A percentile compares a stretch with the other conserved stretches of the same genome.
These are phyloP conservation scores for Spongilla lacustris DNA, from an alignment of 37 sponge, comb jelly and placozoan species.

Conservation along the genomic window DNA sequence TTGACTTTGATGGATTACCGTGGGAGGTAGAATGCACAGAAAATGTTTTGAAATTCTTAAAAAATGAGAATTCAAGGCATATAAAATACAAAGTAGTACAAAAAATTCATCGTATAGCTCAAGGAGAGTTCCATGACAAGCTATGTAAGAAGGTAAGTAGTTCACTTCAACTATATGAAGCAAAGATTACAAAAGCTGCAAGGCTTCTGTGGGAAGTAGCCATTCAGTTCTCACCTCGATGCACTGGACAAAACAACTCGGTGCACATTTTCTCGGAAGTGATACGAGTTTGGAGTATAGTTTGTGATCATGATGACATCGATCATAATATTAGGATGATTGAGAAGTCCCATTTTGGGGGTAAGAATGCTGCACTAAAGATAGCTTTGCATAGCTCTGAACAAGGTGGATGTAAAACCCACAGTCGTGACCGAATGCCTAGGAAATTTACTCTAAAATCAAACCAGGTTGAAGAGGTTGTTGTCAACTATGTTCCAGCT, in stretches of 20 bases:
- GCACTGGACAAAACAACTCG: not conserved
- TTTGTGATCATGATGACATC: slow-evolving; percentile 60
- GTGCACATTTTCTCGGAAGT: slow-evolving; percentile 62
- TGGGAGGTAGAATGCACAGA: slow-evolving; percentile 80
- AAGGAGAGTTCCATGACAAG: slow-evolving; percentile 39
- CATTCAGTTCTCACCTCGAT: slow-evolving; percentile 54
- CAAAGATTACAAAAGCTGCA: slow-evolving; percentile 40
- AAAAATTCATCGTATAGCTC: slow-evolving; percentile 44
- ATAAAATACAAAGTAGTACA: not conserved
- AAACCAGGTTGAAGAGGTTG: not conserved
- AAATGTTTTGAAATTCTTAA: slow-evolving; percentile 51
- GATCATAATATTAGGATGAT: slow-evolving; percentile 29
- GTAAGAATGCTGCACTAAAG: not conserved
- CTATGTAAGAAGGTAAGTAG: slow-evolving; percentile 32
- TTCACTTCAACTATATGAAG: slow-evolving; percentile 59
- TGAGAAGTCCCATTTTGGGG: slow-evolving; percentile 36
- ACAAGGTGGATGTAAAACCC: not conserved
- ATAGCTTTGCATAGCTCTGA: not conserved
- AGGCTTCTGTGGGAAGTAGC: slow-evolving; percentile 69
- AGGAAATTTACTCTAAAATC: not conserved
- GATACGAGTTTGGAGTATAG: slow-evolving; percentile 68
- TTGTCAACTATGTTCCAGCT: slow-evolving; percentile 11
- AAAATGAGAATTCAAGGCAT: not conserved
- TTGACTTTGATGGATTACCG: slow-evolving; percentile 13
- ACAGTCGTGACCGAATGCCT: not conserved